Evolutionary conservation across 2,888 invertebrate genomes (phyloP).

Genomic region (Therioaphis trifolii): DNA sequence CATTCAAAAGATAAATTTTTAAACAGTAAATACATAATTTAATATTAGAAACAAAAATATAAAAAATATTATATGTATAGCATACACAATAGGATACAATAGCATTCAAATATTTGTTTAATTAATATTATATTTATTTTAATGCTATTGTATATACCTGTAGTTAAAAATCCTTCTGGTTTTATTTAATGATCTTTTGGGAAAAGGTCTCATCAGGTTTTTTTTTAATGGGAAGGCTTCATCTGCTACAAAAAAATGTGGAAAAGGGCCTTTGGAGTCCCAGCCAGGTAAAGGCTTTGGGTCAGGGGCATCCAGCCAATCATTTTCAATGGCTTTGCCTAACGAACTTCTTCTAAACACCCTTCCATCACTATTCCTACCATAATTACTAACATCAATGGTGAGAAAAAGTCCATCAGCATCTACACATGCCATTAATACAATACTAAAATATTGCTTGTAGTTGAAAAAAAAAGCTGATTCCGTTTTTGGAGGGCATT

Average conservation of each 20-base stretch:
- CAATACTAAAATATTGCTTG: conserved; percentile 18
- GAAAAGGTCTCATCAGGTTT: conserved; percentile 31
- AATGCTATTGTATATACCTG: conserved; percentile 8
- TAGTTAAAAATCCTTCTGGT: conserved; percentile 18
- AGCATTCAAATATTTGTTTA: no score
- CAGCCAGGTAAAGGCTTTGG: conserved; percentile 14
- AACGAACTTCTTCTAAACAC: background rate
- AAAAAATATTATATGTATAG: no score
- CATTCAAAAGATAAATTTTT: no score
- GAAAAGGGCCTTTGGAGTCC: conserved; percentile 8
- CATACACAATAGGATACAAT: no score
- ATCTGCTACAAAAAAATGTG: conserved; percentile 40
- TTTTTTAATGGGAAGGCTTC: conserved; percentile 40
- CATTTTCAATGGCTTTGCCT: conserved; percentile 2
- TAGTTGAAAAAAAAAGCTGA: conserved; percentile 27
- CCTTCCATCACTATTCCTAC: background rate
- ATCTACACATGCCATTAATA: conserved; percentile 40
- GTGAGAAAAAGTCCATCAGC: conserved; percentile 1
- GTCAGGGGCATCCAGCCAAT: conserved; percentile 24
- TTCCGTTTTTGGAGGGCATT: conserved; percentile 7
- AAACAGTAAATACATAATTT: no score
- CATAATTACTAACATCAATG: conserved; percentile 25
- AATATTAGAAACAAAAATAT: no score
- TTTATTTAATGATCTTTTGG: conserved; percentile 46
- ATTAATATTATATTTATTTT: no score